Evolutionary conservation across 1,140 invertebrate species (phyloP).

Genomic region (Drosophila bifasciata): DNA sequence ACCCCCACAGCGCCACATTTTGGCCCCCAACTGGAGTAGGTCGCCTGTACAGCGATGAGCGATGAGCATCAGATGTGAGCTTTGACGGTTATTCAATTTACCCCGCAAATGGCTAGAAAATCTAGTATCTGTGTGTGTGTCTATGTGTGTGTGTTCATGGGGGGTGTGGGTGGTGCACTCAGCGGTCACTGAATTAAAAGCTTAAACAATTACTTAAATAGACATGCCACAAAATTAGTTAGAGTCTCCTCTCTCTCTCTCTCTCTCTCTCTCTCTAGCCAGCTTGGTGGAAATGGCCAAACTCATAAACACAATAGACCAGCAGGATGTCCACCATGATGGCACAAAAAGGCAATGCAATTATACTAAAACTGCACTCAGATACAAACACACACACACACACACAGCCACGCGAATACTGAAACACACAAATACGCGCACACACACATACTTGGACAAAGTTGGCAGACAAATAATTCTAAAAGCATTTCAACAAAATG

Average conservation of each 20-base stretch:
- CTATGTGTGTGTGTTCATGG: conserved; percentile 1
- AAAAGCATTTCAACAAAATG: conserved; percentile 71
- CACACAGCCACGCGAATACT: conserved; percentile 12
- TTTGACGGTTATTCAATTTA: conserved; percentile 57
- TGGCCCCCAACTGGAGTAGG: conserved; percentile 1
- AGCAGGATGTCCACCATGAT: conserved; percentile 35
- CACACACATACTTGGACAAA: conserved; percentile 9
- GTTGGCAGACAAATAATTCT: conserved; percentile 71
- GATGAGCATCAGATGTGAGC: conserved; percentile 18
- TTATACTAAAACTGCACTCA: conserved; percentile 60
- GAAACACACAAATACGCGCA: conserved; percentile 17
- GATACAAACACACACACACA: conserved; percentile 18
- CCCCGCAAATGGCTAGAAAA: conserved; percentile 41
- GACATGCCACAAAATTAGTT: conserved; percentile 78
- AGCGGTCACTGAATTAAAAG: conserved; percentile 59
- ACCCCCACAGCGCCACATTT: neutral
- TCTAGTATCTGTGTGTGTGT: conserved; percentile 18
- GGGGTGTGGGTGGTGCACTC: conserved; percentile 6
- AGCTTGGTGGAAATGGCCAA: conserved; percentile 21
- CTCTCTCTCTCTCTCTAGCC: neutral
- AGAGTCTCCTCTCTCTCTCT: conserved; percentile 14
- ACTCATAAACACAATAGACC: conserved; percentile 35
- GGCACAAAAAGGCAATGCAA: conserved; percentile 70
- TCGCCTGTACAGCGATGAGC: conserved; percentile 18
- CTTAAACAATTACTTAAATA: conserved; percentile 78